phyloP scores from a whole-genome alignment of 2,888 invertebrate genomes.

The Laothoe populi region DNA sequence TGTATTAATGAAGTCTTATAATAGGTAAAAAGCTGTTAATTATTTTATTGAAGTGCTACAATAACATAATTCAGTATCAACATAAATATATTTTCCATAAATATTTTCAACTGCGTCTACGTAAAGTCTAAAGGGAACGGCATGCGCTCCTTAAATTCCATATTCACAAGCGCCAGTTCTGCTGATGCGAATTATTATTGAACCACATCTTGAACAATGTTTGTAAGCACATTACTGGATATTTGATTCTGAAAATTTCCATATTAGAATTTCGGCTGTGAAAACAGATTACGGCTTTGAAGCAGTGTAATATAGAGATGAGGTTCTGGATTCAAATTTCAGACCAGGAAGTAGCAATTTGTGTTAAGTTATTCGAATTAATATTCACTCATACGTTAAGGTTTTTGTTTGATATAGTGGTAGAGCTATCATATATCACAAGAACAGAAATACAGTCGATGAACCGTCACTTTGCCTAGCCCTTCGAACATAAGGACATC shows the following conservation, averaged over 20 bases:
- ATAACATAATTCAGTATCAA: neutral
- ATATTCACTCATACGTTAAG: too few species aligned
- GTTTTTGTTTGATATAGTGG: too few species aligned
- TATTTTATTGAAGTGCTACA: neutral
- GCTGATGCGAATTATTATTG: slow-evolving; percentile 17
- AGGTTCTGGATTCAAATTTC: too few species aligned
- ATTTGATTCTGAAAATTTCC: slow-evolving; percentile 1
- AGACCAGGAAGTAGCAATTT: too few species aligned
- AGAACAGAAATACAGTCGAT: too few species aligned
- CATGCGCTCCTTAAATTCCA: neutral
- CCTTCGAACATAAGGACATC: too few species aligned
- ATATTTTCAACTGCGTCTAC: neutral
- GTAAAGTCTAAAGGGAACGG: slow-evolving; percentile 13
- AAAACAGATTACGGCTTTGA: neutral
- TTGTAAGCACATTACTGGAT: slow-evolving; percentile 6
- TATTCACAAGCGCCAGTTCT: slow-evolving; percentile 16
- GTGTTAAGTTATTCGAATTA: too few species aligned
- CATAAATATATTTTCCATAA: neutral
- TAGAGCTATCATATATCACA: too few species aligned
- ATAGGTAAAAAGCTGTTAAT: too few species aligned
- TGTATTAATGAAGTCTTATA: too few species aligned
- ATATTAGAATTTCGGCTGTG: neutral
- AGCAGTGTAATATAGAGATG: neutral
- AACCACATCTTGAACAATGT: slow-evolving; percentile 21
- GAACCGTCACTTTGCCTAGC: too few species aligned